phyloP scores from a whole-genome alignment of 2,113 vertebrate species.

The Hippolais icterina region DNA sequence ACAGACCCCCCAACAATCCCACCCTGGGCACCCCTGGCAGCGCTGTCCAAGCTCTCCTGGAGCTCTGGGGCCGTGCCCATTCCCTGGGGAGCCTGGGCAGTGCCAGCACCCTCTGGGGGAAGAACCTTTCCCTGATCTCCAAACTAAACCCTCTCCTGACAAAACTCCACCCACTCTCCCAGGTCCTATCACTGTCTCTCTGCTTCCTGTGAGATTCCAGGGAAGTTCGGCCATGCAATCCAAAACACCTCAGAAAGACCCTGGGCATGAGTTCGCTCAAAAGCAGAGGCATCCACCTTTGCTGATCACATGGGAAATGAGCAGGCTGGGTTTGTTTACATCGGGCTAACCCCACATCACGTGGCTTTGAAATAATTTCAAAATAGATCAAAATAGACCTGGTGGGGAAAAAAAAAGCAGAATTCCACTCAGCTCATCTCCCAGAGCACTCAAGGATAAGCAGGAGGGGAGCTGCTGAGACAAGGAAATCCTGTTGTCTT shows the following conservation, averaged over 20 bases:
- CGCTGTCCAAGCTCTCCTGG: accelerated
- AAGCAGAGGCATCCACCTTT: not conserved
- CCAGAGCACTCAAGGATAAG: not conserved
- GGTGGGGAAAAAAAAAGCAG: not conserved
- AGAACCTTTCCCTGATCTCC: accelerated
- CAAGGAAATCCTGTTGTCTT: slow-evolving; percentile 34
- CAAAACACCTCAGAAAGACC: not conserved
- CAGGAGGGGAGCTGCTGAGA: not conserved
- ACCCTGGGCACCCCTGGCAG: not conserved
- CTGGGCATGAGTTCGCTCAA: not conserved
- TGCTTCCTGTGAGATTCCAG: not conserved
- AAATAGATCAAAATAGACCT: not conserved
- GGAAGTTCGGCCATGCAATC: not conserved
- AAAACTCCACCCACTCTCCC: not conserved
- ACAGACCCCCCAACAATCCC: not conserved
- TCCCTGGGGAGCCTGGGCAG: not conserved
- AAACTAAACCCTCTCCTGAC: accelerated
- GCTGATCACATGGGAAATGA: not conserved
- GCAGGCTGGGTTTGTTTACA: not conserved
- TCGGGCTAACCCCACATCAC: not conserved
- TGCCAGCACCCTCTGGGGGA: not conserved
- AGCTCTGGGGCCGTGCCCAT: not conserved
- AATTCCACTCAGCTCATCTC: not conserved
- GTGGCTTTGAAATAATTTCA: not conserved
- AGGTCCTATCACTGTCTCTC: not conserved